Percentiles rank a stretch among this genome's conserved stretches.
Conservation (phyloP, 2,888 invertebrate species). For the Pristionchus fissidentatus region DNA sequence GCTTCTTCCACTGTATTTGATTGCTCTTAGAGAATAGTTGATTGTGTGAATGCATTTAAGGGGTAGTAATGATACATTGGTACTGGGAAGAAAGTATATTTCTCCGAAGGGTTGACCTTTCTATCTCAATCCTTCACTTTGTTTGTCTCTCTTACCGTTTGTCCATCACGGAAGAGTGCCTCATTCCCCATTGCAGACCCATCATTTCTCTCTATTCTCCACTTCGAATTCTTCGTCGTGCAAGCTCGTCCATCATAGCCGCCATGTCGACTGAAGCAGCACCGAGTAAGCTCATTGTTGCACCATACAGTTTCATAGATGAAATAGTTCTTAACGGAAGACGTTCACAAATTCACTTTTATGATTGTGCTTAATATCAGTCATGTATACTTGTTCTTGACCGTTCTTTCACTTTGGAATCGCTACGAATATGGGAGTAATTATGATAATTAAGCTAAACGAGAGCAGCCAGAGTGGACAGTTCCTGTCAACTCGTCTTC, state of each 20-base stretch:
- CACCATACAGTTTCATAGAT: not conserved
- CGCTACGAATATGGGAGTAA: too few relatives aligned
- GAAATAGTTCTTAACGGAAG: too few relatives aligned
- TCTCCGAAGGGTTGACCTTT: not conserved
- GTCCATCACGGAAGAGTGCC: not conserved
- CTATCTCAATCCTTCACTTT: constrained; percentile 1
- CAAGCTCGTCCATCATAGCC: not conserved
- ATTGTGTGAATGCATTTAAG: too few relatives aligned
- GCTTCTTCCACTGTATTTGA: not conserved
- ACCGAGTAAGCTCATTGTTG: not conserved
- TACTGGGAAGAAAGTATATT: too few relatives aligned
- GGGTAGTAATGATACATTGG: too few relatives aligned
- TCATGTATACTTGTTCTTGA: too few relatives aligned
- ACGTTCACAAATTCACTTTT: too few relatives aligned
- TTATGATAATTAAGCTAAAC: too few relatives aligned
- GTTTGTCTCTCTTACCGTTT: constrained; percentile 37
- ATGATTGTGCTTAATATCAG: too few relatives aligned
- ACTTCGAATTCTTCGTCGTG: constrained; percentile 22
- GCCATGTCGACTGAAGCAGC: constrained; percentile 39
- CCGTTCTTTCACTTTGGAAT: too few relatives aligned
- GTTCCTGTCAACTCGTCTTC: constrained; percentile 55
- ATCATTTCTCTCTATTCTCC: constrained; percentile 26
- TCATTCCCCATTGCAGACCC: constrained; percentile 2
- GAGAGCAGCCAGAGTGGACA: constrained; percentile 61
- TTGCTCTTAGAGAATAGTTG: too few relatives aligned